Conservation (phyloP, 1,140 invertebrate species). For the Diplogasteroides magnus region DNA sequence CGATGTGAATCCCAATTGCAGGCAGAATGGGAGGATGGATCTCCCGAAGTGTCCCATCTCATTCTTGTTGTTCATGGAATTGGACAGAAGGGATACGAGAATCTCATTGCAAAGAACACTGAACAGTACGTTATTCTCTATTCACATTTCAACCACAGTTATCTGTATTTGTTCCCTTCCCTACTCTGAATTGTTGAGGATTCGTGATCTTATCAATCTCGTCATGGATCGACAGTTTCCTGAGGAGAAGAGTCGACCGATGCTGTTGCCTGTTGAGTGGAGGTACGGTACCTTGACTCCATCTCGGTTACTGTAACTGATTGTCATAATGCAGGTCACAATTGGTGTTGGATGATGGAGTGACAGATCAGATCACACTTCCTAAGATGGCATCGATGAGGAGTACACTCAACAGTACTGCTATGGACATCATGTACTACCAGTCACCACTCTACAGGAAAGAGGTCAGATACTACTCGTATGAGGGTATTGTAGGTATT, state of each 20-base stretch:
- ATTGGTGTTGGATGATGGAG: slow-evolving; percentile 34
- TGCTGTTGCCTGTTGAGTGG: slow-evolving; percentile 54
- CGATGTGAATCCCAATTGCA: not conserved
- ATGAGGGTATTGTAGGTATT: not conserved
- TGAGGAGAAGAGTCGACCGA: slow-evolving; percentile 49
- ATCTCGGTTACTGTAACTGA: not conserved
- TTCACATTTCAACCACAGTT: too few relatives aligned
- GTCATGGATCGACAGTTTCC: slow-evolving; percentile 50
- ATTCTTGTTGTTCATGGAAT: slow-evolving; percentile 55
- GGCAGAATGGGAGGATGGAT: slow-evolving; percentile 35
- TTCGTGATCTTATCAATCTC: slow-evolving; percentile 43
- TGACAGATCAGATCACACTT: slow-evolving; percentile 48
- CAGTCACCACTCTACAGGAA: slow-evolving; percentile 72
- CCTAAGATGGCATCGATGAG: slow-evolving; percentile 45
- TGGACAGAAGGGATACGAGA: slow-evolving; percentile 55
- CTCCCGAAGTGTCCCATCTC: slow-evolving; percentile 44
- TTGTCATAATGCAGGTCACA: not conserved
- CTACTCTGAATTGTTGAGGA: slow-evolving; percentile 30
- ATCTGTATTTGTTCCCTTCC: too few relatives aligned
- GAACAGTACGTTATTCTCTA: slow-evolving; percentile 39
- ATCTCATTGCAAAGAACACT: slow-evolving; percentile 54
- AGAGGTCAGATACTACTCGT: slow-evolving; percentile 61
- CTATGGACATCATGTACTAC: slow-evolving; percentile 77
- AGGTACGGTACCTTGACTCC: slow-evolving; percentile 24
- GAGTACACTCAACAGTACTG: slow-evolving; percentile 60